These are phyloP conservation scores for Diplolepis rosae DNA, from an alignment of 2,888 invertebrate genomes.

Conservation along the genomic window DNA sequence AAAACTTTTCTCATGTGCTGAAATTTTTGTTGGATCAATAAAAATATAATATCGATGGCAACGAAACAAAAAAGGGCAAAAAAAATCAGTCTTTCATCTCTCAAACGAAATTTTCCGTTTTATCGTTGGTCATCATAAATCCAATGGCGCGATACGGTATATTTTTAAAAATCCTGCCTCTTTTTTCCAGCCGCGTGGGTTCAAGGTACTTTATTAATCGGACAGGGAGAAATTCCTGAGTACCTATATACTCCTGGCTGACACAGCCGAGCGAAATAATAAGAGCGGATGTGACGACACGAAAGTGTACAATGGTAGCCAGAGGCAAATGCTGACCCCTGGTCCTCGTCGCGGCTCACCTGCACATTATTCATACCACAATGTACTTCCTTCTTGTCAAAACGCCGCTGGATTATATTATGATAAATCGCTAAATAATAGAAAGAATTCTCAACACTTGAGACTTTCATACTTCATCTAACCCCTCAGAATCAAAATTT, in stretches of 20 bases:
- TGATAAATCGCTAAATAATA: no score
- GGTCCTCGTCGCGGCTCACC: constrained; percentile 36
- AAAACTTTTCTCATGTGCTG: no score
- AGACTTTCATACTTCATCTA: no score
- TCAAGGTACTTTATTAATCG: constrained; percentile 57
- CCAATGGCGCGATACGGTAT: constrained; percentile 11
- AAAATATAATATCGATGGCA: constrained; percentile 12
- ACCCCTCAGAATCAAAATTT: no score
- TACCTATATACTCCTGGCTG: neutral
- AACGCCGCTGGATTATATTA: constrained; percentile 30
- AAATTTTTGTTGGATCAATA: neutral
- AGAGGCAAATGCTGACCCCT: constrained; percentile 39
- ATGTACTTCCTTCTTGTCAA: constrained; percentile 62
- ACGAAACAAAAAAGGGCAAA: neutral
- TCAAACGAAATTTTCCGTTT: neutral
- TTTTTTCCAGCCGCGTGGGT: constrained; percentile 39
- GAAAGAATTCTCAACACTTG: no score
- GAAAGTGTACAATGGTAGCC: constrained; percentile 42
- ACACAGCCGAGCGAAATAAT: constrained; percentile 56
- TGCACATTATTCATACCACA: constrained; percentile 51
- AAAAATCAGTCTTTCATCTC: neutral
- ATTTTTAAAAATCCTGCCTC: constrained; percentile 7
- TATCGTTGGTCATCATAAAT: constrained; percentile 13
- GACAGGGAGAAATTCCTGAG: constrained; percentile 15
- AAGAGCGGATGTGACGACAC: constrained; percentile 61